A percentile compares a stretch with the other conserved stretches of the same genome.
Conservation (phyloP, 2,888 invertebrate species). For the Hemistola chrysoprasaria region DNA sequence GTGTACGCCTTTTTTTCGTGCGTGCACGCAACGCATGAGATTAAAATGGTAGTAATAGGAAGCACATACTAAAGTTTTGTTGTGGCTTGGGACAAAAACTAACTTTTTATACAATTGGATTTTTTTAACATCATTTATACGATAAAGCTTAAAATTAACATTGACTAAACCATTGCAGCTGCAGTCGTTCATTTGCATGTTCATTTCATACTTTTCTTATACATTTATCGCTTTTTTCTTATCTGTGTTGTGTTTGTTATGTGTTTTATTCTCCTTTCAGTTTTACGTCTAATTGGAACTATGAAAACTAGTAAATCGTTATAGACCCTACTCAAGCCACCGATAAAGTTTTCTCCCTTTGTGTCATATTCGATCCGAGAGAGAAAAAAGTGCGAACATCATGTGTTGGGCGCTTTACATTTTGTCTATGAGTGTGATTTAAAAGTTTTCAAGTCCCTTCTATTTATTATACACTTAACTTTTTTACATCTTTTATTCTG, state of each 20-base stretch:
- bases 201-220: constrained; percentile 36
- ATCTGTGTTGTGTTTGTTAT: constrained; percentile 28
- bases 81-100: constrained; percentile 74
- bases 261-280: constrained; percentile 28
- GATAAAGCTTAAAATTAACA: constrained; percentile 55
- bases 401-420: no score
- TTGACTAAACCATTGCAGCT: constrained; percentile 67
- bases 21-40: background rate
- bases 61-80: constrained; percentile 68
- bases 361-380: no score
- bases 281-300: constrained; percentile 18
- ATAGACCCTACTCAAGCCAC: no score
- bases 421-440: background rate
- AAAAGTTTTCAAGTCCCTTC: constrained; percentile 8
- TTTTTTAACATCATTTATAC: constrained; percentile 48
- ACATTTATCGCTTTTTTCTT: constrained; percentile 34
- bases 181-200: constrained; percentile 61
- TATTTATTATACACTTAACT: constrained; percentile 24
- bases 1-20: background rate
- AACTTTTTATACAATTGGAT: constrained; percentile 38
- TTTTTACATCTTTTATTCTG: constrained; percentile 32
- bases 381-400: no score
- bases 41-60: constrained; percentile 52
- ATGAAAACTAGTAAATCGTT: constrained; percentile 5
- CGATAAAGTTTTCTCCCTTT: no score